phyloP scores from a whole-genome alignment of 1,140 invertebrate genomes.

The Eurosta solidaginis region DNA sequence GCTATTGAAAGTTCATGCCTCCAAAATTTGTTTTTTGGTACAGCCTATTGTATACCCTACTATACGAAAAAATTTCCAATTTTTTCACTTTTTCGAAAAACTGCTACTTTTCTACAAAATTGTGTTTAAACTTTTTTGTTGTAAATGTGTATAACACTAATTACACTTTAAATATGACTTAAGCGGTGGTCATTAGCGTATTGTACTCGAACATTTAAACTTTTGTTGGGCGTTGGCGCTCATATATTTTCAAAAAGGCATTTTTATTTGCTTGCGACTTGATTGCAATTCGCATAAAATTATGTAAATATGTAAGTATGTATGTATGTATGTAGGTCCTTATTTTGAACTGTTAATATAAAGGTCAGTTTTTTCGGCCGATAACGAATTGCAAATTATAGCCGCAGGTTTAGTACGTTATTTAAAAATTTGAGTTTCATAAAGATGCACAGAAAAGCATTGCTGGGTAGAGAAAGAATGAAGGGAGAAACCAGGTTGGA shows the following conservation, averaged over 20 bases:
- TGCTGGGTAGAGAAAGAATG: too few species aligned
- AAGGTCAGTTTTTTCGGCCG: neutral
- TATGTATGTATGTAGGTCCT: too few species aligned
- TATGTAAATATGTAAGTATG: neutral
- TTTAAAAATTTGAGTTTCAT: too few species aligned
- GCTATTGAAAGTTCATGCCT: too few species aligned
- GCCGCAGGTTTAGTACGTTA: neutral
- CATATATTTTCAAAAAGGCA: neutral
- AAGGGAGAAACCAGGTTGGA: too few species aligned
- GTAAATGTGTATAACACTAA: neutral
- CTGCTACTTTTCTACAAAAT: neutral
- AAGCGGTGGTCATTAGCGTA: slow-evolving; percentile 1
- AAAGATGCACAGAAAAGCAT: too few species aligned
- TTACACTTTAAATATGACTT: neutral
- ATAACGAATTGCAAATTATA: slow-evolving; percentile 29
- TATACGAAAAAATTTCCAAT: neutral
- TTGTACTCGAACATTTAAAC: neutral
- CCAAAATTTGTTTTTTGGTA: too few species aligned
- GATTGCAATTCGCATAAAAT: neutral
- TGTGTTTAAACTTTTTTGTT: neutral
- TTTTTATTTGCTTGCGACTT: neutral
- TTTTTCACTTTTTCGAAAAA: neutral
- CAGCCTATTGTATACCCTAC: too few species aligned
- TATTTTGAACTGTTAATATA: too few species aligned
- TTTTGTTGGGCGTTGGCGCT: neutral